These are phyloP conservation scores for Drosophila albomicans DNA, from an alignment of 1,140 invertebrate genomes.

Conservation along the genomic window DNA sequence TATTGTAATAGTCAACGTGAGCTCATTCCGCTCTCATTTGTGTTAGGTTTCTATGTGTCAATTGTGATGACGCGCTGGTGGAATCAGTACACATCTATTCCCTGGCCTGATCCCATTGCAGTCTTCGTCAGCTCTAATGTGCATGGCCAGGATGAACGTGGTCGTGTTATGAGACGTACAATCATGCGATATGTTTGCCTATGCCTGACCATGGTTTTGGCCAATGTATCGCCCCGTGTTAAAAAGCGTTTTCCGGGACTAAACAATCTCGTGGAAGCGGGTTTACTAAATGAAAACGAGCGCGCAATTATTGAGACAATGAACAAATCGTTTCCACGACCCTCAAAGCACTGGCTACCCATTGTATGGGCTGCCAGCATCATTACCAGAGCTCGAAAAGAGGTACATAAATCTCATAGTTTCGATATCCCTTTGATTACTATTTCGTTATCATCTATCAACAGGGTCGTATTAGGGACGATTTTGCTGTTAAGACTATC, in stretches of 20 bases:
- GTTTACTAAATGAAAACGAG: conserved; percentile 95
- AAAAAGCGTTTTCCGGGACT: conserved; percentile 97
- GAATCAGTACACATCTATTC: conserved; percentile 93
- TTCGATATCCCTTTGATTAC: neutral
- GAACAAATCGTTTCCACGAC: conserved; percentile 93
- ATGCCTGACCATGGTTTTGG: conserved; percentile 92
- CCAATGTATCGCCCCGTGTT: conserved; percentile 94
- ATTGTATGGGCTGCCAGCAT: conserved; percentile 97
- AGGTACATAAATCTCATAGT: conserved; percentile 78
- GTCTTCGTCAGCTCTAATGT: conserved; percentile 89
- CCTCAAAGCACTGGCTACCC: conserved; percentile 97
- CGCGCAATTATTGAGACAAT: conserved; percentile 92
- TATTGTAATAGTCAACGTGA: conserved; percentile 93
- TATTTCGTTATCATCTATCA: neutral
- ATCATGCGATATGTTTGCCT: conserved; percentile 94
- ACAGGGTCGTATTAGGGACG: conserved; percentile 93
- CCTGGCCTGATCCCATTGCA: conserved; percentile 94
- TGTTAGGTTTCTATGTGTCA: conserved; percentile 96
- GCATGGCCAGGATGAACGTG: conserved; percentile 91
- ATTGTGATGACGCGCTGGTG: conserved; percentile 98
- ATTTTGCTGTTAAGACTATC: conserved; percentile 96
- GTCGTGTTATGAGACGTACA: conserved; percentile 93
- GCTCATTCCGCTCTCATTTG: conserved; percentile 94
- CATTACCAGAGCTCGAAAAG: conserved; percentile 93
- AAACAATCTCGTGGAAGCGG: conserved; percentile 94